Evolutionary conservation across 1,140 invertebrate genomes (phyloP), one percentile per base, ranked within the genome.

Genomic region (Ips typographus): DNA sequence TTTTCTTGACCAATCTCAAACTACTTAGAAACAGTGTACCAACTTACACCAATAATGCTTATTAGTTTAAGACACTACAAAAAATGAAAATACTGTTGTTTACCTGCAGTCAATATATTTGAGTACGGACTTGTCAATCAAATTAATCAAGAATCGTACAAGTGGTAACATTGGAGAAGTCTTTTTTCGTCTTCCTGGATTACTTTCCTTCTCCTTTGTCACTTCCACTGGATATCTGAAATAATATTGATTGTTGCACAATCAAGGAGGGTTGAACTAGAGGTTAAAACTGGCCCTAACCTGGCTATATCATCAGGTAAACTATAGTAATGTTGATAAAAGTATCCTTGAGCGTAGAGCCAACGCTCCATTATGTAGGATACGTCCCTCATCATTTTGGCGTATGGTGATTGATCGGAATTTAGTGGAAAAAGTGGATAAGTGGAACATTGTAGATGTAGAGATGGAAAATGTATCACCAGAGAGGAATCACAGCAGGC

Each of bases 311-410:
- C 66, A 42, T 69, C 51, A 7, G 74, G 74, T 41, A 75, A 71
- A 5, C 43, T 53, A 53, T 72, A 74, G 49, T 60, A 68, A 36
- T 65, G 7, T 6, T 36, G 70, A 38, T 57, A 66, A 44, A 64
- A 71, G 47, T 70, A 75, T n/a, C 68, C 69, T 47, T 73, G 72
- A 1, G 40, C 53, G 49, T 51, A 74, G 4, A 75, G 39, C 64
- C 65, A 75, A 49, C 56, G 52, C 61, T 76, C 71, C 7, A 68
- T 37, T 6, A 49, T 44, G 0, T 40, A 37, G 2, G 41, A 40
- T 7, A 43, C 43, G 6, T 22, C 40, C 40, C 37, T 8, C 65
- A 73, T 63, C 47, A 47, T 56, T 39, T 62, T 56, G 22, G 55
- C 65, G 44, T 77, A 77, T 40, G 52, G 22, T 36, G 71, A 68